phyloP scores from a whole-genome alignment of 2,113 vertebrate species.

The Dicrurus megarhynchus region DNA sequence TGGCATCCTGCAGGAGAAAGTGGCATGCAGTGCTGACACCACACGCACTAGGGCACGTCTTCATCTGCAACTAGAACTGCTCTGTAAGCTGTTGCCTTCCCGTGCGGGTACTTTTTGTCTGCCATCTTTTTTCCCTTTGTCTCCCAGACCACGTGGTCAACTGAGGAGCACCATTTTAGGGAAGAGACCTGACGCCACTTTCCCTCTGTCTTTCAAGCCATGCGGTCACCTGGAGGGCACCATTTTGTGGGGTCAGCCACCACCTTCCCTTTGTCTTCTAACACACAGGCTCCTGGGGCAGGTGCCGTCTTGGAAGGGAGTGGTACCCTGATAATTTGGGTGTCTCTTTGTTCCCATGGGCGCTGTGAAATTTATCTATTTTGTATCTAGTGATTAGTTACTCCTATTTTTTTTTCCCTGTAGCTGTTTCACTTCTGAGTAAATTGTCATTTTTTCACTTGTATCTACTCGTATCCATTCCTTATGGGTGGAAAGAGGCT shows the following conservation, averaged over 20 bases:
- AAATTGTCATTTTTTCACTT: neutral
- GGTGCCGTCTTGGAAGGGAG: accelerated
- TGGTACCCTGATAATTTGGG: accelerated
- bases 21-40: accelerated
- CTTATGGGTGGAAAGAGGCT: neutral
- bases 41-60: accelerated
- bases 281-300: accelerated
- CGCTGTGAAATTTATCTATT: neutral
- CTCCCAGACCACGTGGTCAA: neutral
- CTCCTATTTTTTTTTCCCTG: neutral
- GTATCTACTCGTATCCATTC: too few species aligned
- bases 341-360: neutral
- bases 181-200: neutral
- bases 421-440: neutral
- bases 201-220: neutral
- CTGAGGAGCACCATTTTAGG: neutral
- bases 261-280: neutral
- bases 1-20: neutral
- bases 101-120: neutral
- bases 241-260: neutral
- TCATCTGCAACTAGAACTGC: neutral
- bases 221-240: accelerated
- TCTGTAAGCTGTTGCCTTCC: neutral
- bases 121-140: neutral
- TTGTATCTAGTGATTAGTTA: neutral